These are phyloP conservation scores for Orthonevra nobilis DNA, from an alignment of 2,888 invertebrate species.

Conservation along the genomic window DNA sequence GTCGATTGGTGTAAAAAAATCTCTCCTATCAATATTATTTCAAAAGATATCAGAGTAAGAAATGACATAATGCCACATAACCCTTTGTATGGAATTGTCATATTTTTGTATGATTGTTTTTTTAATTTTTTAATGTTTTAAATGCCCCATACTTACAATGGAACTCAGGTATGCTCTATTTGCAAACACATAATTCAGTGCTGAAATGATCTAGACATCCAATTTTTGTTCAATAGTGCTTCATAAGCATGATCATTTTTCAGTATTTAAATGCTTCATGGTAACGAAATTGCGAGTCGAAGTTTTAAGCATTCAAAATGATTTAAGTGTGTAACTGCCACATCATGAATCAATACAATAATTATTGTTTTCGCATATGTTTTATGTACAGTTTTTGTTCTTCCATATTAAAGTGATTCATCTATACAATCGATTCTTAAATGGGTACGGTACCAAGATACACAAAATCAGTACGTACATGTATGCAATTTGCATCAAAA, in stretches of 20 bases:
- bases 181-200: conserved; percentile 10
- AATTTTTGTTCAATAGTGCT: conserved; percentile 5
- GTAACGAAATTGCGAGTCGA: conserved; percentile 11
- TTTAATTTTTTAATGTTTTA: conserved; percentile 3
- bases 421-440: conserved; percentile 1
- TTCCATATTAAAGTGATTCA: conserved; percentile 10
- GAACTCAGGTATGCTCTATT: conserved; percentile 5
- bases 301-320: conserved; percentile 10
- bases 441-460: neutral
- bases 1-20: conserved; percentile 9
- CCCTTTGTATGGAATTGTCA: conserved; percentile 4
- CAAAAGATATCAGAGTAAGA: conserved; percentile 7
- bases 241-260: conserved; percentile 20
- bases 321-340: conserved; percentile 3
- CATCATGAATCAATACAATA: no score
- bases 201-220: conserved; percentile 12
- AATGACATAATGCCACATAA: conserved; percentile 7
- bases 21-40: conserved; percentile 1
- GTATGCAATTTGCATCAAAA: conserved; percentile 7
- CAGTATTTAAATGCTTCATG: conserved; percentile 16
- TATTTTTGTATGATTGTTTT: conserved; percentile 5
- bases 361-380: conserved; percentile 2
- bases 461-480: neutral
- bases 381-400: no score
- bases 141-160: conserved; percentile 6